A percentile compares a stretch with the other conserved stretches of the same genome.
Evolutionary conservation across 2,113 vertebrate species (phyloP).

Genomic region (Sardina pilchardus): DNA sequence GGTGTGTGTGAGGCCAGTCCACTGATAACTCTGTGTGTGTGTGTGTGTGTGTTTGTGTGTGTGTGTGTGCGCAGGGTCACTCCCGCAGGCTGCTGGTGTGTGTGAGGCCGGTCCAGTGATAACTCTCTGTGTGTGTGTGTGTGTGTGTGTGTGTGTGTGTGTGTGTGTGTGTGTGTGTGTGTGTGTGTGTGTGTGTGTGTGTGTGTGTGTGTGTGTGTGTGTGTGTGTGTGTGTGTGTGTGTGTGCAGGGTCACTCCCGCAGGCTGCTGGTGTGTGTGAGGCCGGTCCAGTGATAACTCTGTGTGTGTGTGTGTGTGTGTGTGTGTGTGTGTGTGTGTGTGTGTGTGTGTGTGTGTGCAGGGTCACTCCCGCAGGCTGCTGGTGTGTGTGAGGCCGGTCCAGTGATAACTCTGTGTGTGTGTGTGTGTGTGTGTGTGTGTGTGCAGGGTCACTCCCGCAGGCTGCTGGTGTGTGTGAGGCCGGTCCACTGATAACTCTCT

Average conservation of each 20-base stretch:
- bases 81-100: slow-evolving; percentile 91
- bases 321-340: background rate
- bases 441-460: no score
- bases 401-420: no score
- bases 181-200: slow-evolving; percentile 34
- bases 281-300: slow-evolving; percentile 88
- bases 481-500: no score
- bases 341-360: background rate
- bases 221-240: slow-evolving; percentile 28
- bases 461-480: no score
- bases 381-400: no score
- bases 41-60: slow-evolving; percentile 22
- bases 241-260: slow-evolving; percentile 88
- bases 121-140: background rate
- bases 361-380: no score
- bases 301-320: slow-evolving; percentile 28
- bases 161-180: no score
- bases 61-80: slow-evolving; percentile 79
- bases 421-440: slow-evolving; percentile 26
- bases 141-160: no score
- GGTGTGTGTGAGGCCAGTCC: no score
- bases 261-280: slow-evolving; percentile 90
- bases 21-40: no score
- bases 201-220: slow-evolving; percentile 25
- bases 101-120: slow-evolving; percentile 88